Conservation (phyloP, 2,113 vertebrate species). For the Synodontis membranacea region DNA sequence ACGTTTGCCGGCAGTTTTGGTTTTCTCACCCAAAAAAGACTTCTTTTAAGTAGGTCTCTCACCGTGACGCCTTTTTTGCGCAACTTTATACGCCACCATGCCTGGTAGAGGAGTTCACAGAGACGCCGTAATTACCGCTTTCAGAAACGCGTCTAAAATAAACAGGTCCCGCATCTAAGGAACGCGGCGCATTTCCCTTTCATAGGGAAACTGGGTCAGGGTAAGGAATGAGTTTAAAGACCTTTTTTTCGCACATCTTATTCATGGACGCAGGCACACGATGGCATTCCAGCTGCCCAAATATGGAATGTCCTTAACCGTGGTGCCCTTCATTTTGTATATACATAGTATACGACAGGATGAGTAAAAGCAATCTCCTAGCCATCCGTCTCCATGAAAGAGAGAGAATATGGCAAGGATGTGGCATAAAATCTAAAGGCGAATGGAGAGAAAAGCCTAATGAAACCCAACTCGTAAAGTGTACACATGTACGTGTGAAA, state of each 20-base stretch:
- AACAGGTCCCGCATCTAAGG: conserved; percentile 43
- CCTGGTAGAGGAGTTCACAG: conserved; percentile 38
- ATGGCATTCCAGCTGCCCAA: neutral
- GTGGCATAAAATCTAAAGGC: neutral
- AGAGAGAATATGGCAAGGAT: neutral
- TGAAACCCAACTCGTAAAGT: neutral
- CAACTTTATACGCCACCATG: conserved; percentile 27
- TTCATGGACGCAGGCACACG: neutral
- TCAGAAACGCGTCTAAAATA: conserved; percentile 37
- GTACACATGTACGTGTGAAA: neutral
- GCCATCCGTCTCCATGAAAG: neutral
- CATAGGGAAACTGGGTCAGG: neutral
- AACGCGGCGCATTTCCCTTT: conserved; percentile 20
- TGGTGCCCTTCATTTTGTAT: neutral
- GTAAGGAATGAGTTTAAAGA: neutral
- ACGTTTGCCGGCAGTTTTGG: conserved; percentile 9
- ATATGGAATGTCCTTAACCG: neutral
- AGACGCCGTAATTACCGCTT: conserved; percentile 48
- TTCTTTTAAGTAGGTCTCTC: conserved; percentile 32
- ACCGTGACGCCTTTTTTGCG: conserved; percentile 16
- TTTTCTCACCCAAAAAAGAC: conserved; percentile 35
- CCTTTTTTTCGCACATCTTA: neutral
- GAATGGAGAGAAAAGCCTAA: neutral
- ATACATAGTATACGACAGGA: neutral
- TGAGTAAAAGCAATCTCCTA: neutral